Conservation (phyloP, 2,888 invertebrate species). For the Drosophila anomalata region DNA sequence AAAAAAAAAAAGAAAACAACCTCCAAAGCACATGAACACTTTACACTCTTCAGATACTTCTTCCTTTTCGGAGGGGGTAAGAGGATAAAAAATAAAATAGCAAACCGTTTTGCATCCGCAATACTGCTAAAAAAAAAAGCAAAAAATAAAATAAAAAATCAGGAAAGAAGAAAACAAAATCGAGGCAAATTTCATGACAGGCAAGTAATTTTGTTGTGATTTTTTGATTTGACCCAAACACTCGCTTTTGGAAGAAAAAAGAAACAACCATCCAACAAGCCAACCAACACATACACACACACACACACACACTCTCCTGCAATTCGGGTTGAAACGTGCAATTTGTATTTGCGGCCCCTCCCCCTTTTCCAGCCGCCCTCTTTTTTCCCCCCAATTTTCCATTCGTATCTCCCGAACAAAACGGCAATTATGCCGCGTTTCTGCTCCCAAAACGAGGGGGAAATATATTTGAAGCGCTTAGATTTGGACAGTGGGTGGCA, state of each 20-base stretch:
- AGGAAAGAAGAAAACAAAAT: constrained; percentile 46
- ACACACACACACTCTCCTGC: constrained; percentile 5
- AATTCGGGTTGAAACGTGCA: constrained; percentile 68
- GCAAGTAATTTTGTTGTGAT: constrained; percentile 79
- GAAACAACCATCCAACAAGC: constrained; percentile 5
- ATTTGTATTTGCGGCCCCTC: constrained; percentile 54
- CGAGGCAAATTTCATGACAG: constrained; percentile 76
- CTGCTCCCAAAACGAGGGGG: constrained; percentile 68
- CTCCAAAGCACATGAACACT: constrained; percentile 71
- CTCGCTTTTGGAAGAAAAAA: constrained; percentile 35
- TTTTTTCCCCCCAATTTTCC: constrained; percentile 11
- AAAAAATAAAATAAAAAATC: constrained; percentile 26
- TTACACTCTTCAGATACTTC: constrained; percentile 51
- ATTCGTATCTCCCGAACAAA: constrained; percentile 57
- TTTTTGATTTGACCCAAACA: constrained; percentile 78
- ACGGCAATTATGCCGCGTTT: constrained; percentile 79
- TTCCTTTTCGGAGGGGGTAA: constrained; percentile 12
- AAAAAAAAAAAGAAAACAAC: constrained; percentile 41
- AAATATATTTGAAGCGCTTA: constrained; percentile 79
- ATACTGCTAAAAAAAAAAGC: constrained; percentile 33
- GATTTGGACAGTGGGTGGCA: constrained; percentile 61
- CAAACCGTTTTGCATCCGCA: constrained; percentile 71
- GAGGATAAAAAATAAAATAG: constrained; percentile 57
- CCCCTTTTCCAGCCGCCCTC: constrained; percentile 15
- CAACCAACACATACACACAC: constrained; percentile 13